Evolutionary conservation across 2,113 vertebrate genomes (phyloP).

Genomic region (Podocnemis expansa): DNA sequence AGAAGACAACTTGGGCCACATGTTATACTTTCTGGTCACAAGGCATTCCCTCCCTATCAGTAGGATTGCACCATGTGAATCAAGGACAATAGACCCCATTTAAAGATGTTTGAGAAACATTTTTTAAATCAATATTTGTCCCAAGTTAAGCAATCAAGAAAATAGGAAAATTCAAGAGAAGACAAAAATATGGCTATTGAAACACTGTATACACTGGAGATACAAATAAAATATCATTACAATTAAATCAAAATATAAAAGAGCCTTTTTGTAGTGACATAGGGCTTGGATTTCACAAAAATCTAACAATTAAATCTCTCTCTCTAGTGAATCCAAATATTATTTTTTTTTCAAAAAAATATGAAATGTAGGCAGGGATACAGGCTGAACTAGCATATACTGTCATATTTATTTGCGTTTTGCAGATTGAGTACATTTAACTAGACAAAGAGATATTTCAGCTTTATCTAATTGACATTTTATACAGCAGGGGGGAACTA

Average conservation of each 20-base stretch:
- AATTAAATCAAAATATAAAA: background rate
- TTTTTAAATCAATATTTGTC: background rate
- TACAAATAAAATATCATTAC: background rate
- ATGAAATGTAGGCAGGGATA: background rate
- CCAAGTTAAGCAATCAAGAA: background rate
- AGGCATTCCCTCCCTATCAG: background rate
- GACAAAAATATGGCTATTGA: background rate
- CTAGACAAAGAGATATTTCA: constrained; percentile 59
- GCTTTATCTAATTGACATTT: constrained; percentile 75
- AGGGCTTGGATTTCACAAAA: background rate
- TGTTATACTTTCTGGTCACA: background rate
- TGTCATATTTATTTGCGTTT: constrained; percentile 9
- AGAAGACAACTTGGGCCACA: background rate
- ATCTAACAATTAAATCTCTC: background rate
- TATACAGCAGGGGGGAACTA: constrained; percentile 54
- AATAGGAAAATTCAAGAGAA: background rate
- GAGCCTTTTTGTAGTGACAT: background rate
- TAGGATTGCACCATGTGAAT: background rate
- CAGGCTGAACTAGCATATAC: background rate
- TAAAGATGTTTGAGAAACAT: background rate
- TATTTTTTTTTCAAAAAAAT: background rate
- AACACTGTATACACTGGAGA: background rate
- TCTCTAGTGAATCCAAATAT: background rate
- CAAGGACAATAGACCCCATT: background rate
- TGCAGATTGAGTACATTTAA: constrained; percentile 44